These are phyloP conservation scores for Bibio marci DNA, from an alignment of 2,888 invertebrate genomes.

Conservation along the genomic window DNA sequence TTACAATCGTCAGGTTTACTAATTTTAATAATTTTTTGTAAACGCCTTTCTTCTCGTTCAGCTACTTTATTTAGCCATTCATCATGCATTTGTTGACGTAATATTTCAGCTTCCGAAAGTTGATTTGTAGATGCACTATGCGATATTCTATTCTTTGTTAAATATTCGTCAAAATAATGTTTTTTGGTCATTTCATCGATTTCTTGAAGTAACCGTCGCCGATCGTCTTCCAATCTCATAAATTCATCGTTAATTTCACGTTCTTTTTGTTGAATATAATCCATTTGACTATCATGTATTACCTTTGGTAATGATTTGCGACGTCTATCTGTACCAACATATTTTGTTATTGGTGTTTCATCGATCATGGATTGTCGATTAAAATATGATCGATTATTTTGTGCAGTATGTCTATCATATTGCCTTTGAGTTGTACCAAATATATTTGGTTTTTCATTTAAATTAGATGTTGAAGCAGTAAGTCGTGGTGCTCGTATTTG, in stretches of 20 bases:
- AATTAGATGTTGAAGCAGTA: conserved; percentile 16
- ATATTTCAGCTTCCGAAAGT: conserved; percentile 52
- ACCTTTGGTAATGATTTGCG: conserved; percentile 47
- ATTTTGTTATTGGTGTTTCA: conserved; percentile 23
- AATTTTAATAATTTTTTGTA: conserved; percentile 65
- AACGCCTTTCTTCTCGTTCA: conserved; percentile 58
- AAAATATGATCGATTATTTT: conserved; percentile 14
- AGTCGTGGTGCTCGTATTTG: conserved; percentile 26
- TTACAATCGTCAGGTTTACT: conserved; percentile 36
- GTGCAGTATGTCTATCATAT: conserved; percentile 11
- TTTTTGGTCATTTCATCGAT: conserved; percentile 14
- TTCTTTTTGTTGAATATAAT: conserved; percentile 48
- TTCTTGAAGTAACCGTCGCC: conserved; percentile 26
- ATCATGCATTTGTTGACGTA: conserved; percentile 67
- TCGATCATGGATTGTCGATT: conserved; percentile 27
- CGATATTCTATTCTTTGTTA: neutral
- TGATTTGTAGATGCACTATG: conserved; percentile 14
- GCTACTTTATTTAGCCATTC: conserved; percentile 67
- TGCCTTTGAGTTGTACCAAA: neutral
- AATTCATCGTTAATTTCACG: conserved; percentile 48
- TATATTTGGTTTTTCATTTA: neutral
- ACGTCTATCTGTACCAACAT: conserved; percentile 20
- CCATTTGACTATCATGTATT: conserved; percentile 43
- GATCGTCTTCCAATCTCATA: conserved; percentile 40
- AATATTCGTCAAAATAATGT: neutral